Conservation (phyloP, 2,797 vertebrate genomes). For the Sebastes baramenuke region DNA sequence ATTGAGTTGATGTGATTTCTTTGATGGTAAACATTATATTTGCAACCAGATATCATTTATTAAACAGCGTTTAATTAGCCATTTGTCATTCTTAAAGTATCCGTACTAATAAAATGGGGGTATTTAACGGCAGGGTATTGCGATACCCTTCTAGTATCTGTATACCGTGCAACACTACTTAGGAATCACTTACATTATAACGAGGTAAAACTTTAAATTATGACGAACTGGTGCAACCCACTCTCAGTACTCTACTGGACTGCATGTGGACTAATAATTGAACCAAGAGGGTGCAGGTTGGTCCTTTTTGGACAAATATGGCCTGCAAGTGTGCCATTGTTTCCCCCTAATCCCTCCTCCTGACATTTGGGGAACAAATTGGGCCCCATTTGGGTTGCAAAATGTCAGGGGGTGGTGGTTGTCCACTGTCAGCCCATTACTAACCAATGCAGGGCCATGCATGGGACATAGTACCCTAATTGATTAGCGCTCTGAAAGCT, state of each 20-base stretch:
- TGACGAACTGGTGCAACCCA: neutral
- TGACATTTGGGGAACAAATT: conserved; percentile 52
- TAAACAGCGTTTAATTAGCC: too few relatives aligned
- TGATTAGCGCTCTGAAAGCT: conserved; percentile 11
- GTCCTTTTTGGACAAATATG: neutral
- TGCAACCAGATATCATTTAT: too few relatives aligned
- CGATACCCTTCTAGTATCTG: too few relatives aligned
- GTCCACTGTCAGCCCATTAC: conserved; percentile 10
- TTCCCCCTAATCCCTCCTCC: conserved; percentile 2
- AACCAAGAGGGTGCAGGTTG: conserved; percentile 1
- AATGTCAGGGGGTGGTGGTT: conserved; percentile 36
- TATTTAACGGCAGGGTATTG: too few relatives aligned
- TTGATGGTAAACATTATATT: too few relatives aligned
- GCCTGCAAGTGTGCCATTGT: conserved; percentile 1
- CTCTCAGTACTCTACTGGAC: neutral
- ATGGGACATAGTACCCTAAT: neutral
- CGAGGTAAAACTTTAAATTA: neutral
- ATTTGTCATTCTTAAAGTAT: too few relatives aligned
- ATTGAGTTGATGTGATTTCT: too few relatives aligned
- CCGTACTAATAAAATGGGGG: too few relatives aligned
- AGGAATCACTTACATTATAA: neutral
- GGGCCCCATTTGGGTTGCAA: conserved; percentile 8
- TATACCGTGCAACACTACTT: too few relatives aligned
- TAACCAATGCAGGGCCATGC: neutral
- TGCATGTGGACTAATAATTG: neutral